Base-by-base conservation (phyloP, 2,888 invertebrate species). In the Mantis religiosa region DNA sequence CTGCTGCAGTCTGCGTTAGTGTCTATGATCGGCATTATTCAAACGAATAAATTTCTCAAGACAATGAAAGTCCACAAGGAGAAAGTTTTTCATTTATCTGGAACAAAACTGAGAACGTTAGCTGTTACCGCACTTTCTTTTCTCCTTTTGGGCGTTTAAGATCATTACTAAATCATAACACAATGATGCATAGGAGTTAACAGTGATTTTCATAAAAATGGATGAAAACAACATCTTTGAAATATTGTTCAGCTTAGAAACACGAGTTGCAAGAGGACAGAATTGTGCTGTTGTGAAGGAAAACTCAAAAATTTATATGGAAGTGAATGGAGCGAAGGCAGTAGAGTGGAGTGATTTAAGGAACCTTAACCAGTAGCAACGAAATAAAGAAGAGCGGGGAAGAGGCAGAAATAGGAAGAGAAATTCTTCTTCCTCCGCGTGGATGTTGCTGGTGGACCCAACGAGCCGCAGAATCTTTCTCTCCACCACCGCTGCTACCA, bases 381-480 rank as follows among this genome's bases (percentile, higher is more conserved):
- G 25, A 71, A 20, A 71, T 71, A 71, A 71, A 71, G 54, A 71
- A 71, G 20, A 71, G 54, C 54, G 54, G 54, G 54, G 54, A 71
- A 71, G 54, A 71, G 54, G 54, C 25, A 71, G 54, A 71, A 71
- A 20, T 71, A 71, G 54, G 20, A 85, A 54, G 85, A 85, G 27
- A n/a, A 30, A 28, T 84, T 28, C 30, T 8, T 30, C 25, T 86
- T 81, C 34, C 82, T 82, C 34, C 54, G 54, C 54, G 54, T 71
- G 54, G 34, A 41, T 87, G 87, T 71, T 87, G 87, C 81, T 86
- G 71, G 89, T 87, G 87, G 87, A 87, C 87, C 84, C 84, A 84
- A 30, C 89, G 89, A 89, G 87, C 87, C 89, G 84, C 84, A 87
- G 87, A 89, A 89, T 89, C 87, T 82, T 85, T 82, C 86, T 82